Conservation (phyloP, 2,113 vertebrate genomes). For the Phalacrocorax carbo region DNA sequence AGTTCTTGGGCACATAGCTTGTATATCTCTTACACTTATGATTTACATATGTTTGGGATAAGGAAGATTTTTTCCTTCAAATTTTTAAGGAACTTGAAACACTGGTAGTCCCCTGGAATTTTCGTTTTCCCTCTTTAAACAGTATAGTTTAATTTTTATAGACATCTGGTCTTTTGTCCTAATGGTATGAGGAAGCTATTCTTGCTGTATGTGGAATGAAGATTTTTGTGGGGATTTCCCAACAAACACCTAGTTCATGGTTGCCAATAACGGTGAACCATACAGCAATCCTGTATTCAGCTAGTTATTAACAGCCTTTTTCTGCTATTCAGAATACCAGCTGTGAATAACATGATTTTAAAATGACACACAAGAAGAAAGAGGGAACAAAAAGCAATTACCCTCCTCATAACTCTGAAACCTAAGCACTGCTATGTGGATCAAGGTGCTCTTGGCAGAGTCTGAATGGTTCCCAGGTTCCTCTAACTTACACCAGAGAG, state of each 20-base stretch:
- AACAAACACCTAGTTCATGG: not conserved
- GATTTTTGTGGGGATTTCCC: not conserved
- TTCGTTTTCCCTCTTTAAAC: not conserved
- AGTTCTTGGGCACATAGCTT: not conserved
- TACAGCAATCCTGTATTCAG: not conserved
- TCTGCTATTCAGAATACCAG: not conserved
- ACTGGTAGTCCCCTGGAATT: not conserved
- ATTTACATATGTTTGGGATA: not conserved
- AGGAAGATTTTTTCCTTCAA: not conserved
- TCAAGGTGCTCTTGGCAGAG: not conserved
- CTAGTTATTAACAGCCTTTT: not conserved
- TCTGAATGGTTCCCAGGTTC: not conserved
- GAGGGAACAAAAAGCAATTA: not conserved
- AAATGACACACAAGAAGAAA: fast-evolving
- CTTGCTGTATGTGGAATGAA: not conserved
- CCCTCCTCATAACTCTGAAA: not conserved
- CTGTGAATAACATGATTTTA: not conserved
- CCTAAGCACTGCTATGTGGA: not conserved
- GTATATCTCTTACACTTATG: not conserved
- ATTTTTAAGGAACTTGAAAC: not conserved
- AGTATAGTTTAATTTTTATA: not conserved
- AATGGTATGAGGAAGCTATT: not conserved
- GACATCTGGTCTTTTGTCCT: not conserved
- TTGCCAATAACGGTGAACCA: not conserved
- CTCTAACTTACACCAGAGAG: not conserved